Evolutionary conservation across 2,113 vertebrate genomes (phyloP).

Genomic region (Xenus cinereus): DNA sequence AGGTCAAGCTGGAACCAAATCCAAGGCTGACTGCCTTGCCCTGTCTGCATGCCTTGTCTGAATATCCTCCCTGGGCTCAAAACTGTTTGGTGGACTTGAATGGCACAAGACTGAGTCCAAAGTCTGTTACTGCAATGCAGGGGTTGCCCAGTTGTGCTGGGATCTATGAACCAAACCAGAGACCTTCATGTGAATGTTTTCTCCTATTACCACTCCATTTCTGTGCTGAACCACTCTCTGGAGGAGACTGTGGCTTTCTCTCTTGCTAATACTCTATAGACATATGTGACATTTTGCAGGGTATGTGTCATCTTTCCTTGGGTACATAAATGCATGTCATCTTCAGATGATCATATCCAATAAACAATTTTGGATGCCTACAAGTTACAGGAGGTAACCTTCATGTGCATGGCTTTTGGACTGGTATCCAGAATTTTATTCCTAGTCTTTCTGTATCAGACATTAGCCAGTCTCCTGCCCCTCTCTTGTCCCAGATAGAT

Average conservation of each 20-base stretch:
- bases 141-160: neutral
- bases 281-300: neutral
- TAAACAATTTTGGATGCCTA: neutral
- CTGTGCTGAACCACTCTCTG: neutral
- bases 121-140: neutral
- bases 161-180: neutral
- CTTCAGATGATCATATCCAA: neutral
- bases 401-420: neutral
- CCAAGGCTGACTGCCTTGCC: constrained; percentile 17
- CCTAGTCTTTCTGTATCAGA: neutral
- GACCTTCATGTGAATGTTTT: neutral
- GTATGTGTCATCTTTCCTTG: neutral
- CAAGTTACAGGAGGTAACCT: neutral
- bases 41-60: neutral
- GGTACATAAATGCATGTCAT: neutral
- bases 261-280: neutral
- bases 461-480: neutral
- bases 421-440: neutral
- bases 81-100: neutral
- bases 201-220: neutral
- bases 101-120: neutral
- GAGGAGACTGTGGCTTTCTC: neutral
- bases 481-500: neutral
- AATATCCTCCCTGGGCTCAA: neutral
- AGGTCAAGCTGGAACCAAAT: constrained; percentile 42